Base-by-base conservation (phyloP, 1,140 invertebrate genomes). In the Drosophila kepulauana region DNA sequence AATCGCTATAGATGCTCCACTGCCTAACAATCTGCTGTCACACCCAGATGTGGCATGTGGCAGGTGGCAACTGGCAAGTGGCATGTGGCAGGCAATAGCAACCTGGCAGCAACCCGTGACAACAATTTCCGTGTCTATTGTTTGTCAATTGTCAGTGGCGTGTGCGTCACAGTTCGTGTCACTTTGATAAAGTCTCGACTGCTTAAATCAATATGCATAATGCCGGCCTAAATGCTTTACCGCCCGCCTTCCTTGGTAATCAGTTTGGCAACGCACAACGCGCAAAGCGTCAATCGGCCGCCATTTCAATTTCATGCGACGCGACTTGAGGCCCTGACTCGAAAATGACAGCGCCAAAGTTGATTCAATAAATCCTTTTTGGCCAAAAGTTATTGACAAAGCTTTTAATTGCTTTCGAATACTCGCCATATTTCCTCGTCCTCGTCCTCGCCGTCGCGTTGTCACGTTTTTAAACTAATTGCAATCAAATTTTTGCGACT, bases 381-480 rank as follows among this genome's bases (percentile, higher is more conserved):
- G 20, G 10, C 64, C 45, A 64, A 63, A 63, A 72, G 75, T 66
- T 73, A 73, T 73, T 73, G 75, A 67, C 75, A 77, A 77, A 74
- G 63, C 75, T 74, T 74, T 78, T 78, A 78, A 78, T 78, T 78
- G 75, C 75, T 74, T 78, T 64, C 64, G 52, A 74, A 76, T 61
- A 65, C 16, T 25, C 48, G 7, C 6, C 16, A 48, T 20, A 25
- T 20, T 49, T 70, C 25, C 25, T 3, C 51, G 7, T 13, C 1
- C 10, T 11, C n/a, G 15, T 15, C 16, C 28, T 10, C 5, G 2
- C 28, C 72, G 59, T 61, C 74, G 56, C 68, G 28, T 48, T 77
- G 67, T 61, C 74, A 66, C 68, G 16, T 61, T 77, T 57, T 66
- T 61, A 74, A 25, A 78, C 75, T 78, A 78, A 78, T 78, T 78